Conservation (phyloP, 2,113 vertebrate species). For the Cryptomyrus ogoouensis region DNA sequence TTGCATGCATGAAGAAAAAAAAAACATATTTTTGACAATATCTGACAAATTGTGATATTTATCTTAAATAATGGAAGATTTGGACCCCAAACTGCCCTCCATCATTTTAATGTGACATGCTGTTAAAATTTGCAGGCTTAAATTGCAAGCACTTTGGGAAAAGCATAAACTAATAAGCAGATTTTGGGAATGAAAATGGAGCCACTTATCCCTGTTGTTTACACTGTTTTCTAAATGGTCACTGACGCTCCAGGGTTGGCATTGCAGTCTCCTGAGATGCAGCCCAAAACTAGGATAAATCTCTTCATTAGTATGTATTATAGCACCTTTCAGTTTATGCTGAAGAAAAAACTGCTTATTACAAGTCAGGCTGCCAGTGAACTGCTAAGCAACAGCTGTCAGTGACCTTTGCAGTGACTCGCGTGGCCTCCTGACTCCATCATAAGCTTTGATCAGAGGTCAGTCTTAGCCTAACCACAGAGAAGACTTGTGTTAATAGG, state of each 20-base stretch:
- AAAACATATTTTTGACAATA: neutral
- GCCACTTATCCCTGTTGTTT: neutral
- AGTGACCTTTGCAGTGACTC: conserved; percentile 52
- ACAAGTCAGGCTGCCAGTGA: conserved; percentile 51
- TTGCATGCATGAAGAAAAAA: neutral
- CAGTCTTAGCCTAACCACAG: neutral
- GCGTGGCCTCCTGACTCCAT: conserved; percentile 30
- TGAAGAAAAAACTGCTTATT: conserved; percentile 38
- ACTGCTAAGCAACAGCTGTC: conserved; percentile 56
- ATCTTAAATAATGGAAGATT: conserved; percentile 4
- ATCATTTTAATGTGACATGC: neutral
- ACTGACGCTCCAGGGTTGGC: neutral
- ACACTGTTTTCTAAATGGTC: neutral
- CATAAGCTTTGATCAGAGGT: neutral
- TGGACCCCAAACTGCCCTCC: neutral
- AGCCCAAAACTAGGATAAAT: neutral
- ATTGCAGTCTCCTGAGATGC: neutral
- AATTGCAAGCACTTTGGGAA: neutral
- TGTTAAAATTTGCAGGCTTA: neutral
- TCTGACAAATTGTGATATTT: neutral
- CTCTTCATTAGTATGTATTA: conserved; percentile 1
- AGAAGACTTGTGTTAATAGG: neutral
- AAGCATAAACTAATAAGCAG: neutral
- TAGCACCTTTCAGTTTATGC: neutral
- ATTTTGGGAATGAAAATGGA: neutral